phyloP scores from a whole-genome alignment of 1,140 invertebrate genomes.

The Zophobas atratus region DNA sequence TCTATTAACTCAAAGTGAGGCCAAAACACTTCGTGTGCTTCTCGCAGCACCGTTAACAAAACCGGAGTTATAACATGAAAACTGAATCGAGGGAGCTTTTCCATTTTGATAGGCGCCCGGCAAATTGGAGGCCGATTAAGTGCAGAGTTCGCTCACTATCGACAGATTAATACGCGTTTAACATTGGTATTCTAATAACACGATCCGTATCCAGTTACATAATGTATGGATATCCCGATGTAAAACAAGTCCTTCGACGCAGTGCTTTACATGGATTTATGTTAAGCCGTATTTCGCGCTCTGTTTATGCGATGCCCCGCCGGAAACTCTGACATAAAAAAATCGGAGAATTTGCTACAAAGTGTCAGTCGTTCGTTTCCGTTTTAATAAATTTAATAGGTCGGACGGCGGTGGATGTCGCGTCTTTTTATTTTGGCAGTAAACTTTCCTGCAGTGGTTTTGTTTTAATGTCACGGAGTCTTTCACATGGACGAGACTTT shows the following conservation, averaged over 20 bases:
- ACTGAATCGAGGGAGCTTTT: not conserved
- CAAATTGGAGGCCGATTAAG: not conserved
- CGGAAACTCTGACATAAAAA: not conserved
- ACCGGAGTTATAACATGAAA: too few relatives aligned
- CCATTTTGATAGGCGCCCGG: not conserved
- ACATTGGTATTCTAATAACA: not conserved
- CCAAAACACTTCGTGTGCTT: too few relatives aligned
- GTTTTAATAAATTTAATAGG: constrained; percentile 39
- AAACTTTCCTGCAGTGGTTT: constrained; percentile 25
- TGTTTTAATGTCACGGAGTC: constrained; percentile 25
- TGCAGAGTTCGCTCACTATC: not conserved
- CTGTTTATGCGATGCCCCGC: not conserved
- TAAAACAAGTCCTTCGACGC: constrained; percentile 2
- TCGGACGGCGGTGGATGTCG: not conserved
- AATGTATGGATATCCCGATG: not conserved
- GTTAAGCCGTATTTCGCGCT: not conserved
- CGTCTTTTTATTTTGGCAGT: constrained; percentile 27
- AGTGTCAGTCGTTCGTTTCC: constrained; percentile 15
- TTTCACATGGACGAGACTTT: constrained; percentile 40
- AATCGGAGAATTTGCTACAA: constrained; percentile 14
- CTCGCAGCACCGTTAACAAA: too few relatives aligned
- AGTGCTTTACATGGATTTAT: not conserved
- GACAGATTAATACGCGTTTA: constrained; percentile 9
- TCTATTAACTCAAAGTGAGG: too few relatives aligned
- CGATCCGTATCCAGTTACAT: not conserved